Evolutionary conservation across 2,888 invertebrate genomes (phyloP), one percentile per base, ranked within the genome.

Genomic region (Esperia sulphurella): DNA sequence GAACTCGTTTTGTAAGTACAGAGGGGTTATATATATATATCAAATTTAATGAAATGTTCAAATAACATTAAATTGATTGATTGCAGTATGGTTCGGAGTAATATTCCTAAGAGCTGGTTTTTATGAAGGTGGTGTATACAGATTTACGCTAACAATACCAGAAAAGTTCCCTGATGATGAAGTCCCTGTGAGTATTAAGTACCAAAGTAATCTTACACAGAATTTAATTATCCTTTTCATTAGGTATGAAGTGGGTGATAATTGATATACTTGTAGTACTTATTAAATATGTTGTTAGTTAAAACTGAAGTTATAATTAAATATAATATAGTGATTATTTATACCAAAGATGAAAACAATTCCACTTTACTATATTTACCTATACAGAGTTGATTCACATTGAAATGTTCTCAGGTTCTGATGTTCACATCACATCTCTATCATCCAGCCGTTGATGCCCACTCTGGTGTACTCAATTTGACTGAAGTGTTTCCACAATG

Each of bases 81-180:
- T 91, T 92, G 52, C 87, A 97, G 97, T 94, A 53, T 97, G 97
- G 97, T 95, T 94, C 90, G 97, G 97, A 57, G 94, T 97, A 21
- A 91, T 97, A 71, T 98, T 98, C 90, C 92, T 98, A 46, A 92
- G 97, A 65, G 93, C 94, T 79, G 98, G 98, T 14, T 87, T 93
- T 55, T 98, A 97, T 83, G 94, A 95, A 84, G 96, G 96, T 57
- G 98, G 96, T 51, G 92, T 98, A 47, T 97, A 98, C 79, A 93
- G 97, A 65, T 98, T 98, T 80, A 94, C 93, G 53, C 88, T 99
- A 58, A 91, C 92, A 60, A 91, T 98, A 71, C 96, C 98, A 49
- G 95, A 96, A 54, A 94, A 93, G 63, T 98, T 97, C 84, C 98
- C 98, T 28, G 94, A 95, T 79, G 93, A 93, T 51, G 93, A 93